Base-by-base conservation (phyloP, 2,888 invertebrate species). In the Torymus tubicola region DNA sequence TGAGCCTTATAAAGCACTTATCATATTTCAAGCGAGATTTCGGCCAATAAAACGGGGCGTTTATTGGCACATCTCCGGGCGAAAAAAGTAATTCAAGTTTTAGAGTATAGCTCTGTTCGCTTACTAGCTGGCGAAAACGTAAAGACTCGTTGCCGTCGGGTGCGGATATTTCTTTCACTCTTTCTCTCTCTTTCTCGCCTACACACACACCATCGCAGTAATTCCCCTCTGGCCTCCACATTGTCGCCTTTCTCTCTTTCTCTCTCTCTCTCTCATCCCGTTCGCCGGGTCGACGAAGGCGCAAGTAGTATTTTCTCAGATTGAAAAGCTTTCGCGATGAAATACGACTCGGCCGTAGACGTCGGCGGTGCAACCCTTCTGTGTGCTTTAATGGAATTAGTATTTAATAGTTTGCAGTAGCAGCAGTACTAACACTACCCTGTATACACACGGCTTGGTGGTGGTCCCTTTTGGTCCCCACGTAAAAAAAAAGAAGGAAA, bases 371-470 rank as follows among this genome's bases (percentile, higher is more conserved):
- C 89, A 90, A 90, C 90, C 90, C 90, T 90, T 90, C 89, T 88
- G 80, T 79, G 72, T 58, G 87, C 87, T 90, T 90, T 90, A 90
- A 90, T 90, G 90, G 90, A 90, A 90, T 90, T 90, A 90, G 90
- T 90, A 89, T 90, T 90, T 90, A 89, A 90, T 90, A 89, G 85
- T 83, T 83, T 74, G 73, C 52, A 61, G 65, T 70, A 42, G 42
- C 10, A 42, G 42, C 42, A 4, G 73, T 31, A 61, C 60, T 70
- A 42, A 8, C 8, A 42, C 1, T 8, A 4, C 42, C 42, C 42
- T 8, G 8, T 42, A 42, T 42, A 42, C 42, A 42, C 42, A 42
- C 8, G 8, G 42, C 8, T 42, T 8, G 8, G 42, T 42, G 8
- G 42, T 42, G 42, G 42, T 42, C 42, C 42, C 10, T 42, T 42